phyloP scores from a whole-genome alignment of 1,140 invertebrate genomes.

The Belonocnema kinseyi region DNA sequence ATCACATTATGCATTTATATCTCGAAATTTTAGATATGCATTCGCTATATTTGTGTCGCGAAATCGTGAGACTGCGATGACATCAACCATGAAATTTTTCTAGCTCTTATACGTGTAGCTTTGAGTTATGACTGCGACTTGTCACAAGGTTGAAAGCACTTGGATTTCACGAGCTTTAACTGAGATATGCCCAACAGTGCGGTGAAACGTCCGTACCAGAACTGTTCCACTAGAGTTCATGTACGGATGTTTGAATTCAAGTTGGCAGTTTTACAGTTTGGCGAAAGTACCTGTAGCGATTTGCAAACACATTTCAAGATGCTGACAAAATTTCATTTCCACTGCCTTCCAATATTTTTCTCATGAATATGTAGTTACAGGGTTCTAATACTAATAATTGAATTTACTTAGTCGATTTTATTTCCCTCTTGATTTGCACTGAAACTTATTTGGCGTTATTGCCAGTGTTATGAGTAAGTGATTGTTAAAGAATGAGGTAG shows the following conservation, averaged over 20 bases:
- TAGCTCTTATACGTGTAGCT: slow-evolving; percentile 38
- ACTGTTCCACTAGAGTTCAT: slow-evolving; percentile 27
- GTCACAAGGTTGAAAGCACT: slow-evolving; percentile 54
- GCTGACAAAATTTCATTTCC: too few species aligned
- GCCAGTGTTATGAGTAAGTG: slow-evolving; percentile 51
- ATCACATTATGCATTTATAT: too few species aligned
- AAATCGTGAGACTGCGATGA: slow-evolving; percentile 33
- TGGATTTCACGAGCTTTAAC: slow-evolving; percentile 55
- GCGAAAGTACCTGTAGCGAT: background rate
- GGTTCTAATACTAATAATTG: background rate
- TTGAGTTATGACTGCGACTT: slow-evolving; percentile 52
- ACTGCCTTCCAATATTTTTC: too few species aligned
- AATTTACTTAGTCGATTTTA: background rate
- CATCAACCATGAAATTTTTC: slow-evolving; percentile 55
- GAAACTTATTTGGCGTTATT: slow-evolving; percentile 12
- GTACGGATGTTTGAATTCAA: background rate
- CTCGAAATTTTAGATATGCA: background rate
- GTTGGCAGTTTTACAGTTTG: background rate
- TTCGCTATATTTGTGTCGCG: background rate
- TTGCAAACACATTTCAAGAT: too few species aligned
- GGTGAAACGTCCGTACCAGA: slow-evolving; percentile 4
- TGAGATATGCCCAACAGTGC: slow-evolving; percentile 32
- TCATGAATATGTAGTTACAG: too few species aligned
- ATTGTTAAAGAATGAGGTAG: slow-evolving; percentile 55
- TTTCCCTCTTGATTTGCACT: background rate